These are phyloP conservation scores for Polyploca ridens DNA, from an alignment of 2,888 invertebrate species.

Conservation along the genomic window DNA sequence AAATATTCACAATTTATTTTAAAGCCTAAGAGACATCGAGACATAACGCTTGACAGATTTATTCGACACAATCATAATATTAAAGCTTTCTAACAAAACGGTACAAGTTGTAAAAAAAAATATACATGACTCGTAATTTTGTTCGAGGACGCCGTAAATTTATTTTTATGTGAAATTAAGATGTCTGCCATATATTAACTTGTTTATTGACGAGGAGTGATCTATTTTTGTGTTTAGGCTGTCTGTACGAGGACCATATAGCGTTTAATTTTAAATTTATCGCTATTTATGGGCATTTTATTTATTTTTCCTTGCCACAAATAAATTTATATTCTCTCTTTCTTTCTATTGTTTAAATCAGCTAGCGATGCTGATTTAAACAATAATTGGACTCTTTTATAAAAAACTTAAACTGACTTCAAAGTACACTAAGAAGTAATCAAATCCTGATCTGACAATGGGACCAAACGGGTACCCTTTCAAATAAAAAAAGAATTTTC, in stretches of 20 bases:
- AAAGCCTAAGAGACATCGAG: conserved; percentile 22
- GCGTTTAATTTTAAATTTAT: not conserved
- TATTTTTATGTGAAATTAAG: conserved; percentile 79
- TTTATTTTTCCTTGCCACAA: too few species aligned
- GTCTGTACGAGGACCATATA: not conserved
- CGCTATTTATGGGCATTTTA: too few species aligned
- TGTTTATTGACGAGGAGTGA: conserved; percentile 61
- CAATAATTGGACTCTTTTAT: too few species aligned
- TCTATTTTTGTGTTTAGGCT: conserved; percentile 35
- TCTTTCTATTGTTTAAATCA: too few species aligned
- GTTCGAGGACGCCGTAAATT: conserved; percentile 62
- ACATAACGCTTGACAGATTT: conserved; percentile 68
- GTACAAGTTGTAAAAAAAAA: conserved; percentile 60
- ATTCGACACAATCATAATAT: conserved; percentile 71
- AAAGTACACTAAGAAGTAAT: too few species aligned
- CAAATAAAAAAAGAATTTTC: too few species aligned
- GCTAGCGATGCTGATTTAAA: too few species aligned
- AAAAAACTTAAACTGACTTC: too few species aligned
- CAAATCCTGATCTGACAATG: too few species aligned
- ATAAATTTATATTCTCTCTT: too few species aligned
- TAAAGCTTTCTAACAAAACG: conserved; percentile 70
- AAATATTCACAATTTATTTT: conserved; percentile 12
- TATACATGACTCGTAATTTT: conserved; percentile 46
- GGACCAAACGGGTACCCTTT: too few species aligned
- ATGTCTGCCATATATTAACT: conserved; percentile 69